Evolutionary conservation across 1,140 invertebrate species (phyloP).

Genomic region (Galleria mellonella): DNA sequence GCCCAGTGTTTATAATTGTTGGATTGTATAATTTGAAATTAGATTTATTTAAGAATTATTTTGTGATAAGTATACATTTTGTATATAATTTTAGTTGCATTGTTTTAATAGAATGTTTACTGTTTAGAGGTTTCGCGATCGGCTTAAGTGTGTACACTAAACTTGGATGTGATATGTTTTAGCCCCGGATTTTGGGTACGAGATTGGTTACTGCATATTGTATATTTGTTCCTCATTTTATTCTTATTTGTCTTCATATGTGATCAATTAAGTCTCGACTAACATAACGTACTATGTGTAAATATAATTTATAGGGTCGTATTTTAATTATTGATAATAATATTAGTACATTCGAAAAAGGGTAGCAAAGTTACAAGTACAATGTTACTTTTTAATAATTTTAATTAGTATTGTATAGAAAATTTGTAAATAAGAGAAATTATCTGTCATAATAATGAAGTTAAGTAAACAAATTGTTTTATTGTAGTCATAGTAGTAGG

Average conservation of each 20-base stretch:
- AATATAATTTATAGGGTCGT: constrained; percentile 36
- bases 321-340: constrained; percentile 33
- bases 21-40: constrained; percentile 53
- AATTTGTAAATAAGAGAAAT: constrained; percentile 71
- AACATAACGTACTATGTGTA: constrained; percentile 48
- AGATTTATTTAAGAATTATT: constrained; percentile 50
- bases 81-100: constrained; percentile 61
- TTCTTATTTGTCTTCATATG: constrained; percentile 56
- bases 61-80: constrained; percentile 64
- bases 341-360: constrained; percentile 60
- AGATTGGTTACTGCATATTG: constrained; percentile 60
- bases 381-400: constrained; percentile 69
- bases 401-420: constrained; percentile 66
- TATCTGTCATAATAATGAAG: constrained; percentile 70
- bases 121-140: constrained; percentile 26
- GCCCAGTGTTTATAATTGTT: constrained; percentile 67
- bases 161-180: constrained; percentile 59
- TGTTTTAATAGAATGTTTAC: constrained; percentile 26
- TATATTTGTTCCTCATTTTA: constrained; percentile 66
- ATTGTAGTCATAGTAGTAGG: constrained; percentile 68
- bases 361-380: constrained; percentile 66
- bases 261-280: constrained; percentile 70
- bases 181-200: constrained; percentile 27
- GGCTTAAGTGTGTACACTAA: constrained; percentile 41
- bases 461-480: constrained; percentile 70